A percentile compares a stretch with the other conserved stretches of the same genome.
phyloP scores from a whole-genome alignment of 2,888 invertebrate species.

The Gerris lacustris region DNA sequence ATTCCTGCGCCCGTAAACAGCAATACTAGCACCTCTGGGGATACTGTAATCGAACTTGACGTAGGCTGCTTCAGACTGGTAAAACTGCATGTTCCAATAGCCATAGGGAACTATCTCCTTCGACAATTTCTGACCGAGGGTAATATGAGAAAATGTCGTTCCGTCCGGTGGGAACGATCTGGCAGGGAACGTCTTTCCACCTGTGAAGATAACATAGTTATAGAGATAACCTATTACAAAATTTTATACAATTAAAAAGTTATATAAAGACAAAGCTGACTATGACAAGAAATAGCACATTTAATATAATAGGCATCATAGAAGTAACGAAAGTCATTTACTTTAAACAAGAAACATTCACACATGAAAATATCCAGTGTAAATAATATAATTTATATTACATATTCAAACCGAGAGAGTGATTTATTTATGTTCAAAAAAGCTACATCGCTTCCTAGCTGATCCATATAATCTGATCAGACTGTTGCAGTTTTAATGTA shows the following conservation, averaged over 20 bases:
- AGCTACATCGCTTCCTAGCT: too few relatives aligned
- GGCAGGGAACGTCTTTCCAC: slow-evolving; percentile 76
- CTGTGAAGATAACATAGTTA: slow-evolving; percentile 38
- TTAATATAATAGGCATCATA: not conserved
- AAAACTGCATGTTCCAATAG: slow-evolving; percentile 96
- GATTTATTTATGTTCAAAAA: too few relatives aligned
- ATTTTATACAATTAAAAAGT: not conserved
- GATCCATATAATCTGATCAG: too few relatives aligned
- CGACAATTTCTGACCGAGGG: slow-evolving; percentile 72
- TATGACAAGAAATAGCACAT: not conserved
- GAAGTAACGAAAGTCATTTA: too few relatives aligned
- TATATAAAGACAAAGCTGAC: slow-evolving; percentile 7
- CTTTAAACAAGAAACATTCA: too few relatives aligned
- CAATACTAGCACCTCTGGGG: slow-evolving; percentile 81
- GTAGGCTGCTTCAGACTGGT: slow-evolving; percentile 84
- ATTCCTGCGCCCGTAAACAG: slow-evolving; percentile 86
- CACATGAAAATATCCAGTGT: too few relatives aligned
- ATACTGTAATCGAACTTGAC: slow-evolving; percentile 90
- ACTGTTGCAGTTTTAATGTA: too few relatives aligned
- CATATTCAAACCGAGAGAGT: too few relatives aligned
- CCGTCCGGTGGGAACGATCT: slow-evolving; percentile 86
- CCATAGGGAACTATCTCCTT: slow-evolving; percentile 85
- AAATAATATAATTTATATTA: too few relatives aligned
- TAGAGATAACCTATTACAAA: slow-evolving; percentile 3
- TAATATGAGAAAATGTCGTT: slow-evolving; percentile 80